A percentile compares a stretch with the other conserved stretches of the same genome.
Evolutionary conservation across 53 echinoderm and acorn worm species (phyloP).

Genomic region (Crossaster papposus): DNA sequence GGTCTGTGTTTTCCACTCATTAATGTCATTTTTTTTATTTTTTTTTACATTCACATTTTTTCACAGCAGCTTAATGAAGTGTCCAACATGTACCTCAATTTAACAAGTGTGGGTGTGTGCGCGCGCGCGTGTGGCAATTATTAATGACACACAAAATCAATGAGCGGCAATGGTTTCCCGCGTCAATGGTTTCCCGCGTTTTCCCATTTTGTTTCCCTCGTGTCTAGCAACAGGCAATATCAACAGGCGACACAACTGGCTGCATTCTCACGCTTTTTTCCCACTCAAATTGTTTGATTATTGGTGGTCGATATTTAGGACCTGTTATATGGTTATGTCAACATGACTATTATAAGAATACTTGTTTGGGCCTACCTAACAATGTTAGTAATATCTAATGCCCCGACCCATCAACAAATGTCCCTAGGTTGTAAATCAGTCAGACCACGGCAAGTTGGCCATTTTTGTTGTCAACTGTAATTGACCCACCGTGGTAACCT

Average conservation of each 20-base stretch:
- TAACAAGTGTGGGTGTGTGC: too few relatives aligned
- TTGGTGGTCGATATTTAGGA: conserved; percentile 35
- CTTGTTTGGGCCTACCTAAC: too few relatives aligned
- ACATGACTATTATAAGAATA: too few relatives aligned
- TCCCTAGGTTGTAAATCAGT: too few relatives aligned
- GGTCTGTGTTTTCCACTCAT: too few relatives aligned
- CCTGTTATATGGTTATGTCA: conserved; percentile 6
- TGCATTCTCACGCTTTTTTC: conserved; percentile 3
- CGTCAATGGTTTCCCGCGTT: conserved; percentile 46
- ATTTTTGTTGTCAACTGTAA: too few relatives aligned
- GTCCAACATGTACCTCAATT: background rate
- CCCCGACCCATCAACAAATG: too few relatives aligned
- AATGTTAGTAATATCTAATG: too few relatives aligned
- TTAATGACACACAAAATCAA: conserved; percentile 40
- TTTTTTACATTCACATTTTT: background rate
- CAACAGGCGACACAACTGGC: conserved; percentile 37
- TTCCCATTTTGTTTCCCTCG: background rate
- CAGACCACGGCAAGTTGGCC: too few relatives aligned
- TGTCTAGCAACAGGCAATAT: background rate
- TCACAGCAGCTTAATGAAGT: background rate
- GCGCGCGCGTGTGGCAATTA: background rate
- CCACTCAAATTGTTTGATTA: conserved; percentile 47
- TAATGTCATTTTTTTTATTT: too few relatives aligned
- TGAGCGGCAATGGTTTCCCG: conserved; percentile 34
- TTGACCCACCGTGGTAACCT: too few relatives aligned